phyloP scores from a whole-genome alignment of 2,113 vertebrate genomes.

The Crotalus viridis region DNA sequence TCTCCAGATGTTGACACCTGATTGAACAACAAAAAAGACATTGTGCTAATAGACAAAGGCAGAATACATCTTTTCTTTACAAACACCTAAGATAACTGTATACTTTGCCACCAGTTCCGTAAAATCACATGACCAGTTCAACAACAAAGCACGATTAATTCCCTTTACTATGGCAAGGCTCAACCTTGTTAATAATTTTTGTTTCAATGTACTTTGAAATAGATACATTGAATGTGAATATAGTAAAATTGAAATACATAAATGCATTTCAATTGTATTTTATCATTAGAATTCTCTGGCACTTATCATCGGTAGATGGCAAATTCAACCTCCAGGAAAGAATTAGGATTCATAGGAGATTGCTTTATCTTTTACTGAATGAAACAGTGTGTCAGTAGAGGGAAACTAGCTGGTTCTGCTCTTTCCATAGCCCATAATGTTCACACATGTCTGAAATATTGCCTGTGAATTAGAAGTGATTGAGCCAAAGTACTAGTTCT shows the following conservation, averaged over 20 bases:
- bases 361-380: neutral
- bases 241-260: too few species aligned
- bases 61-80: neutral
- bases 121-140: neutral
- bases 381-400: neutral
- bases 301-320: neutral
- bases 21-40: neutral
- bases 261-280: too few species aligned
- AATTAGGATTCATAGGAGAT: neutral
- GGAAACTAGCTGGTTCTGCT: neutral
- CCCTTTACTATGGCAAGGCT: neutral
- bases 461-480: neutral
- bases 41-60: neutral
- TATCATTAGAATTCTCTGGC: neutral
- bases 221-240: too few species aligned
- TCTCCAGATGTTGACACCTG: constrained; percentile 86
- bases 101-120: neutral
- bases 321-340: neutral
- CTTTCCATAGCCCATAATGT: neutral
- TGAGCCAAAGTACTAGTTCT: neutral
- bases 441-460: neutral
- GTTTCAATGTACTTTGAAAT: too few species aligned
- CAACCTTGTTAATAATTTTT: neutral
- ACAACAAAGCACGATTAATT: neutral
- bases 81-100: neutral